Base-by-base conservation (phyloP, 2,888 invertebrate genomes). In the Chydorus sphaericus region DNA sequence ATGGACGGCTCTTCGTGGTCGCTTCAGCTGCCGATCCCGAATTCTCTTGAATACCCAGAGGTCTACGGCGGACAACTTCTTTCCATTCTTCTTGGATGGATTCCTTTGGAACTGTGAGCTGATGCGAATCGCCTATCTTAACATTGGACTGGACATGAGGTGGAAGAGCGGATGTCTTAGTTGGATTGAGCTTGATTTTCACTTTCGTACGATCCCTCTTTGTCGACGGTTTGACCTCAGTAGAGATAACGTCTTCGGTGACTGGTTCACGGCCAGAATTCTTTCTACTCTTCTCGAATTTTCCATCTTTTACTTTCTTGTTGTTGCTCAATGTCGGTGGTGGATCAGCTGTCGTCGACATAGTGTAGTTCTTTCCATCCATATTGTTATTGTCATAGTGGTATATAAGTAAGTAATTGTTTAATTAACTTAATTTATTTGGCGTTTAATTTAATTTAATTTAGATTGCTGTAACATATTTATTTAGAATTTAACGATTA, bases 81-180 rank as follows among this genome's bases (percentile, higher is more conserved):
- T 94, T 94, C 94, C 94, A 96, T 11, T 92, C 94, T 66, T 94
- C 93, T 65, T 82, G 70, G 66, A 72, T 73, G 48, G 73, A 75
- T 66, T 81, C 77, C 66, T 82, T 85, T 1, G 82, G 83, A 62
- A 81, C 83, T 39, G 59, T 61, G n/a, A 23, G 2, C 18, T 23
- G 44, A 23, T 6, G 3, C 8, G 26, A 20, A 44, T 44, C 44
- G 14, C 28, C 30, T 18, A 3, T 37, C 31, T 8, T 23, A n/a
- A 39, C n/a, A 30, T 16, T 44, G 44, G 44, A 26, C 3, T 23
- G 23, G 10, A 44, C 44, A 23, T 26, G 3, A 5, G 44, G 44
- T 4, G 44, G 44, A 7, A 28, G 44, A 23, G 44, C 23, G 3
- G 44, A 26, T n/a, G 23, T 44, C 20, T 44, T 44, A 5, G 44